Evolutionary conservation across 2,797 vertebrate species (phyloP).

Genomic region (Arctocebus calabarensis): DNA sequence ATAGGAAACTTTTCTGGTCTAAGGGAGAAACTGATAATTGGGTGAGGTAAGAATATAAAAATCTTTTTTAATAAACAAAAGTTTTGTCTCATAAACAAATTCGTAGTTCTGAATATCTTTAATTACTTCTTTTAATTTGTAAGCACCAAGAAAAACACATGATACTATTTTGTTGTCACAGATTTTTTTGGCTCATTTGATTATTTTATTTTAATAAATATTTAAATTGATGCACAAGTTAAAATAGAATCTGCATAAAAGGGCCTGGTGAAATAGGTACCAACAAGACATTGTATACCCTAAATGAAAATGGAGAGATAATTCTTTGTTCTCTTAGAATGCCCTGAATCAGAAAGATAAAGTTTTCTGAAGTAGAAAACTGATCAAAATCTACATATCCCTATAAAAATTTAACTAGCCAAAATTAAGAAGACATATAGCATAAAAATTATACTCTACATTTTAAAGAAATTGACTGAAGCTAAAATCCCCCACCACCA

Average conservation of each 20-base stretch:
- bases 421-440: not conserved
- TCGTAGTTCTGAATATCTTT: not conserved
- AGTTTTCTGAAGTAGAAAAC: not conserved
- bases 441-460: not conserved
- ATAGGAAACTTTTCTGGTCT: not conserved
- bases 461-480: not conserved
- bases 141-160: not conserved
- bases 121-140: not conserved
- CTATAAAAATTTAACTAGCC: not conserved
- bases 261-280: not conserved
- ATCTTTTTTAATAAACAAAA: not conserved
- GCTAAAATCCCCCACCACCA: accelerated
- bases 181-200: not conserved
- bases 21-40: not conserved
- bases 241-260: not conserved
- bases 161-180: not conserved
- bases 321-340: not conserved
- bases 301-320: not conserved
- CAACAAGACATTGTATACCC: not conserved
- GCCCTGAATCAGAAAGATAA: not conserved
- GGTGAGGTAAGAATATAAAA: not conserved
- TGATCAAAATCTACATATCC: not conserved
- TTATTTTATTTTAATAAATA: slow-evolving; percentile 17
- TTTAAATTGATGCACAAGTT: not conserved
- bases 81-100: not conserved